Base-by-base conservation (phyloP, 64 coral and sea anemone species). In the Trachythela sp. region DNA sequence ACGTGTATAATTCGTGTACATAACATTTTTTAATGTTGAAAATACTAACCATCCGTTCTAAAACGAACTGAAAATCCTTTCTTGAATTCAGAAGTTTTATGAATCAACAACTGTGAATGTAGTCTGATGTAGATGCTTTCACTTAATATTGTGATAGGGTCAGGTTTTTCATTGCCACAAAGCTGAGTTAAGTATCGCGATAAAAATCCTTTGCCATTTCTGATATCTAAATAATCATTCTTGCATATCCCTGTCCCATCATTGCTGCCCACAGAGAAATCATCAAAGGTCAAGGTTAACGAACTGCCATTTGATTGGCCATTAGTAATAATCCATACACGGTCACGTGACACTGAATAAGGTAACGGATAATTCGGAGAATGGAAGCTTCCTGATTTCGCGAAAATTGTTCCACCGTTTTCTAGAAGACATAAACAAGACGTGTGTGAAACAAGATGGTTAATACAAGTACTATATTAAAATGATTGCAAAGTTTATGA, bases 181-280 rank as follows among this genome's bases (percentile, higher is more conserved):
- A 85, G 29, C 34, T 84, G 77, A 38, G 40, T 24, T 13, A 90
- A 85, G 54, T 90, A 90, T 84, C 41, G 76, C 20, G 89, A 48
- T 22, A 84, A 39, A 34, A 33, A 51, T 39, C 89, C 89, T 41
- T 90, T 90, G 33, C 89, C 89, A 10, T 90, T 68, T 14, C 89
- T 76, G 20, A 90, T 83, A 52, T 90, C 89, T 27, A 90, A 20
- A 26, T 84, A 90, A 85, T 90, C 89, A 86, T 86, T 48, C 15
- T 20, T 48, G 33, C 89, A 90, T 64, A 52, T 77, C 5, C 89
- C 76, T 9, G 77, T 48, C 34, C 71, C 71, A 4, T 90, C 83
- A 54, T 84, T 41, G 39, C 22, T 38, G 31, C 89, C 89, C 77
- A 90, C 49, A 22, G 49, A 72, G 18, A 90, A 58, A 29, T 64